Percentiles rank a stretch among this genome's conserved stretches.
Evolutionary conservation across 2,797 vertebrate genomes (phyloP).

Genomic region (Leptoclinus maculatus): DNA sequence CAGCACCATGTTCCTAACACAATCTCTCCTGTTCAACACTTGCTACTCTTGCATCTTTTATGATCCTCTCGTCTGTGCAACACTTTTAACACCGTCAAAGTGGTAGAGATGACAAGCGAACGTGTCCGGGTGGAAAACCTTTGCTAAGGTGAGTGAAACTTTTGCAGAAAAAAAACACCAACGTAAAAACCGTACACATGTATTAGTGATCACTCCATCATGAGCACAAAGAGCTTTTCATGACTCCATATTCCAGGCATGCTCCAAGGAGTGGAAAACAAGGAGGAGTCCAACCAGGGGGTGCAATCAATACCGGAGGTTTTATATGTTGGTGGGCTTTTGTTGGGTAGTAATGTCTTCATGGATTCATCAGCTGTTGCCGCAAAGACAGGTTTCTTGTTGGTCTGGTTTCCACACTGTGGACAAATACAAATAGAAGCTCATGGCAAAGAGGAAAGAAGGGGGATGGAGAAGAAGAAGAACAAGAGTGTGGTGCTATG

Average conservation of each 20-base stretch:
- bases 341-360: constrained; percentile 51
- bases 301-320: constrained; percentile 67
- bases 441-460: background rate
- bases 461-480: background rate
- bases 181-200: constrained; percentile 52
- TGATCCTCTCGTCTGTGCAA: constrained; percentile 32
- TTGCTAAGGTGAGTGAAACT: constrained; percentile 28
- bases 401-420: constrained; percentile 21
- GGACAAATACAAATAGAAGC: constrained; percentile 23
- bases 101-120: constrained; percentile 17
- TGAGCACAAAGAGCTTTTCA: constrained; percentile 69
- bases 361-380: constrained; percentile 64
- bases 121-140: constrained; percentile 31
- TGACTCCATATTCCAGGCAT: constrained; percentile 76
- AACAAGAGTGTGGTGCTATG: constrained; percentile 17
- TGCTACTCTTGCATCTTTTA: constrained; percentile 15
- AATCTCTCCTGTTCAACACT: constrained; percentile 12
- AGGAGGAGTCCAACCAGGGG: constrained; percentile 66
- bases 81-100: constrained; percentile 35
- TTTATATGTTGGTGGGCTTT: constrained; percentile 52
- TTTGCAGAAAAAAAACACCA: constrained; percentile 4
- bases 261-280: constrained; percentile 65
- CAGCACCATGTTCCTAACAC: constrained; percentile 11
- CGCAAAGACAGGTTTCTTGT: constrained; percentile 21
- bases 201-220: constrained; percentile 67